Evolutionary conservation across 64 coral and sea anemone species (phyloP).

Genomic region (Stichodactyla helianthus): DNA sequence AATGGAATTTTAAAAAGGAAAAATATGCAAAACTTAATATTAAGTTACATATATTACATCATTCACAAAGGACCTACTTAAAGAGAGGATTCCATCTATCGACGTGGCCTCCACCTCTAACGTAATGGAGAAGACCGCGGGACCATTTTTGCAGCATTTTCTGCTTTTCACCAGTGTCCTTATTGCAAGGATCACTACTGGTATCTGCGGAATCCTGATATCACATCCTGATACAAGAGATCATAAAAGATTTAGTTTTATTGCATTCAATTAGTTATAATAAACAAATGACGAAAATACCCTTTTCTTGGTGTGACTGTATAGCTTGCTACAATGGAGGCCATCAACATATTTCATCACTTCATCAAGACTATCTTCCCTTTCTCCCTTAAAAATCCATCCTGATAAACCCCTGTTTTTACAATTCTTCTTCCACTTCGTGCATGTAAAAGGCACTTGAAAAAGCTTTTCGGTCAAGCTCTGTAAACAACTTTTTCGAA

Average conservation of each 20-base stretch:
- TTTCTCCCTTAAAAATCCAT: neutral
- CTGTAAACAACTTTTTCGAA: neutral
- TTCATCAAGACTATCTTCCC: neutral
- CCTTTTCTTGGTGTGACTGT: neutral
- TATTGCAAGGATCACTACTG: too few species aligned
- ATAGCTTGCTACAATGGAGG: neutral
- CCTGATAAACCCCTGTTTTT: neutral
- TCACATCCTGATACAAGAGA: neutral
- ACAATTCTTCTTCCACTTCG: neutral
- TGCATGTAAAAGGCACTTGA: neutral
- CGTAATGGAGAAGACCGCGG: neutral
- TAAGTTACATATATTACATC: too few species aligned
- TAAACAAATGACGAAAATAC: neutral
- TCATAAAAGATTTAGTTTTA: too few species aligned
- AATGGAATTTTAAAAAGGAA: too few species aligned
- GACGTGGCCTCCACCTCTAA: slow-evolving; percentile 8
- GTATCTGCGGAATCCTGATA: too few species aligned
- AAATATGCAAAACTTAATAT: too few species aligned
- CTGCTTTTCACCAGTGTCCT: too few species aligned
- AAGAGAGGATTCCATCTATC: slow-evolving; percentile 14
- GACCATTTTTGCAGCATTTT: too few species aligned
- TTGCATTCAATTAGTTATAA: too few species aligned
- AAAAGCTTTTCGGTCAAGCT: neutral
- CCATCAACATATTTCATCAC: neutral
- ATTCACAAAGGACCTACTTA: neutral